Evolutionary conservation across 1,140 invertebrate species (phyloP), one percentile per base, ranked within the genome.

Genomic region (Listronotus oregonensis): DNA sequence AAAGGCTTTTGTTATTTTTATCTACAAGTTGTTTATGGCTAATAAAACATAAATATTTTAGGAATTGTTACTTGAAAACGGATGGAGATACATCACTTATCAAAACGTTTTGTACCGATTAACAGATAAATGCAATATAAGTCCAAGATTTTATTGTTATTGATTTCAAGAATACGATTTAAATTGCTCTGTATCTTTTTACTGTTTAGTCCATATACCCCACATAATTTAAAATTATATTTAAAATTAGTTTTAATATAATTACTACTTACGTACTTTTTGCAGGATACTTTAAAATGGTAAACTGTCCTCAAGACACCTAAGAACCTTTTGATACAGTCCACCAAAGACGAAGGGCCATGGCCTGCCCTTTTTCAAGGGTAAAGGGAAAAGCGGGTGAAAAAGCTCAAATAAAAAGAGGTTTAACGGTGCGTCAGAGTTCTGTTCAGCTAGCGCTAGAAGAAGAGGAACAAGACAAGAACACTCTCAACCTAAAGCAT

Each of bases 401-500:
- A 31, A 52, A 43, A 64, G 42, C 78, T 69, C 66, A 72, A 15
- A 61, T 76, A 60, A 69, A 65, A 66, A 60, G 81, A 74, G 64
- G 72, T 17, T 64, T 76, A 32, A 75, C 80, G 6, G 70, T 74
- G 0, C 77, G 81, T 62, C 83, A 85, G 66, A 84, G 81, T 5
- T 84, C 83, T 0, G 68, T 84, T 14, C 82, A 84, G 56, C 80
- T 84, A 31, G 71, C 77, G n/a, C 77, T 79, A 1, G 82, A 84
- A 11, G 73, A 78, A 46, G 83, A 84, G 14, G 74, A 76, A 37
- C 82, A 84, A 43, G 81, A 82, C 60, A 82, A 77, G 12, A 81
- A 82, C 65, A 85, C 84, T 9, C 76, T 86, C 27, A 86, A 85
- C 69, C 77, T 85, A 44, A 85, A 85, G 69, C 82, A 85, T 56